Conservation (phyloP, 2,113 vertebrate species). For the Oreotragus oreotragus region DNA sequence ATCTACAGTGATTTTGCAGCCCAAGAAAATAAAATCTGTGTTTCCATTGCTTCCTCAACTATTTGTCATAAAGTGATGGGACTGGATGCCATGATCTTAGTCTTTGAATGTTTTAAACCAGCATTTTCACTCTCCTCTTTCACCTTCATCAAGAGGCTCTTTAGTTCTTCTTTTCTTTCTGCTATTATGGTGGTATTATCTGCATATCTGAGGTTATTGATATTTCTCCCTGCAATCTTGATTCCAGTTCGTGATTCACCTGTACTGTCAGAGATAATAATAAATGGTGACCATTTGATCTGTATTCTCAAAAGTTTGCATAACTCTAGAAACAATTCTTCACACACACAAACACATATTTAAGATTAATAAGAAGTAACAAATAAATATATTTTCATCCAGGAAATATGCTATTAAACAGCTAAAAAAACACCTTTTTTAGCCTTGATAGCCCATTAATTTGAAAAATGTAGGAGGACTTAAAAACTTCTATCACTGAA, state of each 20-base stretch:
- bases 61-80: not conserved
- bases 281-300: not conserved
- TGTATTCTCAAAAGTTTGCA: not conserved
- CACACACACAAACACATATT: not conserved
- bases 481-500: not conserved
- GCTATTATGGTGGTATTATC: not conserved
- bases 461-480: not conserved
- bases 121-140: not conserved
- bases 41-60: not conserved
- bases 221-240: not conserved
- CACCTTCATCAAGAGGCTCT: not conserved
- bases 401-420: not conserved
- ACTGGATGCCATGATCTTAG: not conserved
- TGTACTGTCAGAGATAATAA: not conserved
- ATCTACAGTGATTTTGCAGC: not conserved
- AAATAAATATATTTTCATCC: not conserved
- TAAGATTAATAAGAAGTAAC: not conserved
- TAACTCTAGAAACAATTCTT: not conserved
- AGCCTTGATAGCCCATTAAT: not conserved
- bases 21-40: not conserved
- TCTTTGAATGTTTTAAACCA: not conserved
- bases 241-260: not conserved
- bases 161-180: not conserved
- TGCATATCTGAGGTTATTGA: not conserved
- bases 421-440: not conserved